Evolutionary conservation across 2,113 vertebrate species (phyloP).

Genomic region (Paralichthys olivaceus): DNA sequence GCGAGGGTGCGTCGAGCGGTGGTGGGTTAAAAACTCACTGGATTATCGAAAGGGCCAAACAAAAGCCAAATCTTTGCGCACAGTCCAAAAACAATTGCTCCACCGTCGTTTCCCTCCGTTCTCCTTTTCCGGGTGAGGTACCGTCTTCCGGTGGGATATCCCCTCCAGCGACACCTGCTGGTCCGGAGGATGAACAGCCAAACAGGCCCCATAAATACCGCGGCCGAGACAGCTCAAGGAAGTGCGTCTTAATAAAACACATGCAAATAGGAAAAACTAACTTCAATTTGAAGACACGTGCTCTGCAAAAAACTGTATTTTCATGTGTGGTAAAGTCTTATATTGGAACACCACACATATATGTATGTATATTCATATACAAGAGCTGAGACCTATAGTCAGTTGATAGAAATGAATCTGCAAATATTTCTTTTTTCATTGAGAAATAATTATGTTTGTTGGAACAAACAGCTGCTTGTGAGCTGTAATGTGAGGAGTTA

Average conservation of each 20-base stretch:
- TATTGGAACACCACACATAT: background rate
- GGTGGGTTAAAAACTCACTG: background rate
- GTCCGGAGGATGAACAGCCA: constrained; percentile 16
- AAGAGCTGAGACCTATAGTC: no score
- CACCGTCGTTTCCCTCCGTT: constrained; percentile 6
- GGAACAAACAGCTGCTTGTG: no score
- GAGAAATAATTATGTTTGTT: no score
- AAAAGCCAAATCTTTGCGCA: background rate
- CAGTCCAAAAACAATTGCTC: constrained; percentile 22
- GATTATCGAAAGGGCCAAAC: constrained; percentile 9
- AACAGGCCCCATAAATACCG: background rate
- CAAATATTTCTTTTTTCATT: no score
- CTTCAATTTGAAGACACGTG: no score
- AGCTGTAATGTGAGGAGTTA: no score
- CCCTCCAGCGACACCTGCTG: constrained; percentile 57
- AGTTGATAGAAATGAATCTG: no score
- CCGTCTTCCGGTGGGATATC: background rate
- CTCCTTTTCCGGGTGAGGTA: constrained; percentile 61
- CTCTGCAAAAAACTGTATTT: no score
- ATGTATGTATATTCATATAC: background rate
- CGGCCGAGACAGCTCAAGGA: no score
- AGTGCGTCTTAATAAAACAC: background rate
- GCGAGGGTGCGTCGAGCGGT: background rate
- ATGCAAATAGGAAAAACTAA: background rate
- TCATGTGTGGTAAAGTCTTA: no score